Percentiles rank a stretch among this genome's conserved stretches.
These are phyloP conservation scores for Marronus borbonicus DNA, from an alignment of 2,888 invertebrate genomes.

Conservation along the genomic window DNA sequence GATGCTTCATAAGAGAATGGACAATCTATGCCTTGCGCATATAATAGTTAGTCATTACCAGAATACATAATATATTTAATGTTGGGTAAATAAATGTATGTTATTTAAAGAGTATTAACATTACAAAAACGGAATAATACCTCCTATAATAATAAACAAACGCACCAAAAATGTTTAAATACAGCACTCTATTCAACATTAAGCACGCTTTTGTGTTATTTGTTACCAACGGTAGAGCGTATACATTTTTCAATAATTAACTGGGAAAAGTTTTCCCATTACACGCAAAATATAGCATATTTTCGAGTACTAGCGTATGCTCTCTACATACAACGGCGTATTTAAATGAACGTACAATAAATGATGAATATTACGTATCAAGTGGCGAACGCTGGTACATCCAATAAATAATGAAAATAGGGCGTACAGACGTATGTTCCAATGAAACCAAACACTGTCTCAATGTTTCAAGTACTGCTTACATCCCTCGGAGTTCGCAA, in stretches of 20 bases:
- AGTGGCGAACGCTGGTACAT: slow-evolving; percentile 40
- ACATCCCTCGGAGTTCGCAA: slow-evolving; percentile 46
- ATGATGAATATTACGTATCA: slow-evolving; percentile 41
- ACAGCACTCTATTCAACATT: not conserved
- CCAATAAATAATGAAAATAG: slow-evolving; percentile 37
- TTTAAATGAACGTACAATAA: slow-evolving; percentile 43
- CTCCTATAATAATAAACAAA: not conserved
- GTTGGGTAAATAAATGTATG: no score
- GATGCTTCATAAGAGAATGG: no score
- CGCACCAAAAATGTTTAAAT: not conserved
- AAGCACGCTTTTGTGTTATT: not conserved
- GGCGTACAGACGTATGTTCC: slow-evolving; percentile 43
- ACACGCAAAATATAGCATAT: slow-evolving; percentile 26
- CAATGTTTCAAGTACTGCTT: slow-evolving; percentile 45
- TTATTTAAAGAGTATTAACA: no score
- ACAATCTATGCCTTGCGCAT: no score
- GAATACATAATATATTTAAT: no score
- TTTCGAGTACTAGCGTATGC: slow-evolving; percentile 38
- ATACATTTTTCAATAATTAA: slow-evolving; percentile 27
- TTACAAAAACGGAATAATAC: no score
- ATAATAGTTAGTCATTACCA: no score
- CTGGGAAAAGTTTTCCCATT: slow-evolving; percentile 40
- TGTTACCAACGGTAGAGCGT: not conserved
- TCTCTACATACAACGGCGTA: slow-evolving; percentile 16
- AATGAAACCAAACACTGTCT: slow-evolving; percentile 51